phyloP scores from a whole-genome alignment of 2,113 vertebrate species.

The Thinocorus orbignyianus region DNA sequence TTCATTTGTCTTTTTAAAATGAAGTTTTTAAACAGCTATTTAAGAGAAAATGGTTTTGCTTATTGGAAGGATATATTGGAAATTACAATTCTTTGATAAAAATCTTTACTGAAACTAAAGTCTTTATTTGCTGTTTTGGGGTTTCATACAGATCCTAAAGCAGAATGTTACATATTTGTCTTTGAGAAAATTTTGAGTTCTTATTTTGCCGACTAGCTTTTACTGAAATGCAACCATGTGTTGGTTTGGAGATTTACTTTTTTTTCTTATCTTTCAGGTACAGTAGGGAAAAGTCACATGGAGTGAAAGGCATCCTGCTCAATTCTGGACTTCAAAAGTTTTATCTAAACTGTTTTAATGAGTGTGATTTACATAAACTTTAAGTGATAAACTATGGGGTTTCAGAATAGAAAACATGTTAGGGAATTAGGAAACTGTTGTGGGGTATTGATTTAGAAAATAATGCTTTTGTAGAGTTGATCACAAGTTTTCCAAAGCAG shows the following conservation, averaged over 20 bases:
- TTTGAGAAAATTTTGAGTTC: not conserved
- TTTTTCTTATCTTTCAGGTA: not conserved
- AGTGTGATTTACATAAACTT: not conserved
- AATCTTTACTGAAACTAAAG: not conserved
- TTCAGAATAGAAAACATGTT: not conserved
- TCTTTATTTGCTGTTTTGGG: not conserved
- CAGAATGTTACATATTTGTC: not conserved
- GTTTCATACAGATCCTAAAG: not conserved
- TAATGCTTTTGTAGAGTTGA: not conserved
- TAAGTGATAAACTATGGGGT: not conserved
- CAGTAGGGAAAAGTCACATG: not conserved
- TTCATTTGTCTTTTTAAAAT: not conserved
- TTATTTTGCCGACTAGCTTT: not conserved
- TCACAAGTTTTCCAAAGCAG: not conserved
- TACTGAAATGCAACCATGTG: too few species aligned
- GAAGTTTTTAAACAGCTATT: not conserved
- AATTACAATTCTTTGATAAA: not conserved
- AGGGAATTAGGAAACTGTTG: not conserved
- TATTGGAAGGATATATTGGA: not conserved
- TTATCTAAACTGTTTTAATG: not conserved
- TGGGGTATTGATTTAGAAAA: not conserved
- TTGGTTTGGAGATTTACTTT: not conserved
- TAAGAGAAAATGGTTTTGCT: not conserved
- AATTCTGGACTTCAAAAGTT: not conserved
- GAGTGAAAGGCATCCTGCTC: not conserved